Base-by-base conservation (phyloP, 35 echinoderm and acorn worm genomes). In the Lytechinus variegatus region DNA sequence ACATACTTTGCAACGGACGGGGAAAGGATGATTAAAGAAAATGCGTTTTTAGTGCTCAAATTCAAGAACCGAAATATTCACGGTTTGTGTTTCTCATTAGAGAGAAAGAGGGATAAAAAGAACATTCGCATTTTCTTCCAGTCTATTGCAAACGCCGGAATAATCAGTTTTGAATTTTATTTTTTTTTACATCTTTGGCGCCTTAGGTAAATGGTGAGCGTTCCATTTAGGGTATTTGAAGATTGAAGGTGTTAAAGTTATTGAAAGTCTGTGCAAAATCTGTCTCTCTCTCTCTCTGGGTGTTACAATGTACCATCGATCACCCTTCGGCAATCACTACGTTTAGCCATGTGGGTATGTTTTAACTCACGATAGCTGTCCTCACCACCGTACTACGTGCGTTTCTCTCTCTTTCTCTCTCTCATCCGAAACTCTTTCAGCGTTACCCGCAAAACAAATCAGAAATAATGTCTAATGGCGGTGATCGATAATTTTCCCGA, bases 161-260 rank as follows among this genome's bases (percentile, higher is more conserved):
- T 72, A 72, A 72, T 79, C 66, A 79, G 66, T 79, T 79, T 79
- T 79, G 19, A 79, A 79, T 79, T 79, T 79, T 21, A 72, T 72
- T n/a, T 79, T 79, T 79, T 24, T 24, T 79, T 16, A 79, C 19
- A 79, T 79, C 66, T 79, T 79, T 79, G 12, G 61, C 16, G 66
- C 66, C 66, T 79, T 24, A 79, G 66, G 66, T 24, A 79, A 79
- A 19, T 79, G 19, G 4, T n/a, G 66, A 16, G 66, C 66, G 66
- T 24, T 79, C n/a, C 16, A 79, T 14, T 79, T 16, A 79, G 66
- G 19, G 21, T 24, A 24, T 79, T 79, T 6, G n/a, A 7, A 24
- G 19, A 79, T 16, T 24, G 66, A 8, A 5, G 5, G 66, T 79
- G 66, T 79, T 79, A 24, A 60, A 79, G 21, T 24, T 79, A 79